Percentiles rank a stretch among this genome's conserved stretches.
phyloP scores from a whole-genome alignment of 2,113 vertebrate genomes.

The Cinclus mexicanus region DNA sequence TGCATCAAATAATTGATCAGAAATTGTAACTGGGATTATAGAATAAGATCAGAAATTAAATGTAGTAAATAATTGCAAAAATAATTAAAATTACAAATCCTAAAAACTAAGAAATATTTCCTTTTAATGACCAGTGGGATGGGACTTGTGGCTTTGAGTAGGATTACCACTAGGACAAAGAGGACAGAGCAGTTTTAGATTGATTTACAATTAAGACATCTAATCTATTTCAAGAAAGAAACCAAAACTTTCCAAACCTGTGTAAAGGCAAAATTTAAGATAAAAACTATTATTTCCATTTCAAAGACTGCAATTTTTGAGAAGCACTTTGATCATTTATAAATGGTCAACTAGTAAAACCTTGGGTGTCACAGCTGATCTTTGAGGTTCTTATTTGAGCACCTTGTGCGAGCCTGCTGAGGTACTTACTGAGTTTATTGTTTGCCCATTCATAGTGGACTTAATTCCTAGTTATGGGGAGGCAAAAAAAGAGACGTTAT shows the following conservation, averaged over 20 bases:
- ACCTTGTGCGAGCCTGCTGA: neutral
- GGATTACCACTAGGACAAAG: conserved; percentile 53
- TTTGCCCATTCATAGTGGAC: neutral
- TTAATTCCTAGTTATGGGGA: neutral
- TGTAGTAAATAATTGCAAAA: conserved; percentile 77
- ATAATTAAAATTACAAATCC: conserved; percentile 75
- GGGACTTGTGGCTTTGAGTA: conserved; percentile 51
- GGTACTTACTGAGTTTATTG: neutral
- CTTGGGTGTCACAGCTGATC: neutral
- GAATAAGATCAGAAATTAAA: conserved; percentile 73
- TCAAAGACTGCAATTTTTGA: conserved; percentile 48
- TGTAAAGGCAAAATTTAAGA: conserved; percentile 21
- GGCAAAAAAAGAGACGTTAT: neutral
- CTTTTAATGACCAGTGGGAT: conserved; percentile 64
- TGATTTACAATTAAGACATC: conserved; percentile 32
- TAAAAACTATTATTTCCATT: conserved; percentile 48
- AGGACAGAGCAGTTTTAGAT: neutral
- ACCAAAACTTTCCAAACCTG: neutral
- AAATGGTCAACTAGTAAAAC: neutral
- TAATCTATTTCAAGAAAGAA: neutral
- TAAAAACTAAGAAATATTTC: conserved; percentile 64
- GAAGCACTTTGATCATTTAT: conserved; percentile 44
- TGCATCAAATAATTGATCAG: conserved; percentile 79
- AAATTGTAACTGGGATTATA: conserved; percentile 73
- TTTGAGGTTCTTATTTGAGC: neutral